Evolutionary conservation across 2,888 invertebrate species (phyloP), one percentile per base, ranked within the genome.

Genomic region (Dichetophora obliterata): DNA sequence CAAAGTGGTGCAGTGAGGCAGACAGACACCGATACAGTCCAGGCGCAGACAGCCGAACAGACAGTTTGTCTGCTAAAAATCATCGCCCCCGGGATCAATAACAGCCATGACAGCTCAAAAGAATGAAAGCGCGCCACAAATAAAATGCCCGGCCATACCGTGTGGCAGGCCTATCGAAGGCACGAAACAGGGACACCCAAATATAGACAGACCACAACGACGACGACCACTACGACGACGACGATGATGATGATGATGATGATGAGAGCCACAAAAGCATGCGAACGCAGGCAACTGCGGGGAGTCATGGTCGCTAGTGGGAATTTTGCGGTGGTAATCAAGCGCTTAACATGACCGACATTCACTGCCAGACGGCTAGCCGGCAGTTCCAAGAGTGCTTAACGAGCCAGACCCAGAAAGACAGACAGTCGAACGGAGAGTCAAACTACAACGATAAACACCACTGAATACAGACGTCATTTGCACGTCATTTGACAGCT

Each of bases 81-180:
- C 34, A 43, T 24, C 61, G 74, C 24, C 66, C 68, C 54, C 54
- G 54, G 54, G 74, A 66, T 54, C 71, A 59, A 71, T 71, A 71
- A 71, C 54, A 65, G 43, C 19, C 66, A 52, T 66, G 74, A 74
- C 74, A 74, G 74, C 74, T 74, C 73, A 43, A 73, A 37, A 22
- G 43, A 52, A 66, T 37, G 54, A 65, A 66, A 74, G 66, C n/a
- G 19, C 22, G 19, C 48, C 22, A 24, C 48, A 63, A 31, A 31
- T n/a, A 63, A n/a, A 22, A 22, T 31, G 9, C 11, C 59, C 59
- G 72, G 37, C 48, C 65, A 19, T 11, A 8, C 31, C 73, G 19
- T 5, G 14, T 50, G 48, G 50, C 43, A 43, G 61, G 73, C 48
- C 31, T 57, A 14, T 11, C 11, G 24, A 22, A 48, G 43, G 31